phyloP scores from a whole-genome alignment of 2,888 invertebrate species.

The Tuta absoluta region DNA sequence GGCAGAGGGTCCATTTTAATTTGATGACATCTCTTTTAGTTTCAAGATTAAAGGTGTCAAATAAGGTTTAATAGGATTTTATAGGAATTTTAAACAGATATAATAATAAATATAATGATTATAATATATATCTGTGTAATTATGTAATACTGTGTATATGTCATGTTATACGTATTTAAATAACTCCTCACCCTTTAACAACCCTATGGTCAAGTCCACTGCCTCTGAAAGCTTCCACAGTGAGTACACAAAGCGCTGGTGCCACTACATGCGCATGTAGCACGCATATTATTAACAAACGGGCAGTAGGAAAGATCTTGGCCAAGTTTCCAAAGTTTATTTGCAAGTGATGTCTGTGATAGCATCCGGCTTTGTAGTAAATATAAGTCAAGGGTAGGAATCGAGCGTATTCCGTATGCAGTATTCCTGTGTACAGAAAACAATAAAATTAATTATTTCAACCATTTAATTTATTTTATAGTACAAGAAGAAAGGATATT shows the following conservation, averaged over 20 bases:
- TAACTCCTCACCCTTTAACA: conserved; percentile 45
- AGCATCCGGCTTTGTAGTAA: conserved; percentile 45
- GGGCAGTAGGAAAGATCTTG: conserved; percentile 22
- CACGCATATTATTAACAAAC: conserved; percentile 37
- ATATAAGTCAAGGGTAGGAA: conserved; percentile 45
- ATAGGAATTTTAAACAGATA: too few relatives aligned
- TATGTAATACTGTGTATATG: neutral
- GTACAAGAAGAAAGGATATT: neutral
- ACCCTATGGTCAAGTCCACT: conserved; percentile 41
- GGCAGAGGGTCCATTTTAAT: too few relatives aligned
- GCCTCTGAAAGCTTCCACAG: conserved; percentile 42
- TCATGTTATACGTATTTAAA: neutral
- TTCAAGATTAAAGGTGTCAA: too few relatives aligned
- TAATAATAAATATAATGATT: too few relatives aligned
- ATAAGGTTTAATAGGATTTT: too few relatives aligned
- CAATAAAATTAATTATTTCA: neutral
- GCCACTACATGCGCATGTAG: conserved; percentile 47
- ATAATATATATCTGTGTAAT: too few relatives aligned
- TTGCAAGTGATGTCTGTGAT: neutral
- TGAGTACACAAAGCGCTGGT: conserved; percentile 43
- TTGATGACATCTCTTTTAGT: too few relatives aligned
- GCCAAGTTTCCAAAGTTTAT: neutral
- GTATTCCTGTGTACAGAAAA: conserved; percentile 40
- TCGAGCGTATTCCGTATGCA: conserved; percentile 45
- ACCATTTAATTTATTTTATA: neutral